Percentiles rank a stretch among this genome's conserved stretches.
Evolutionary conservation across 2,113 vertebrate species (phyloP).

Genomic region (Ornithorhynchus anatinus): DNA sequence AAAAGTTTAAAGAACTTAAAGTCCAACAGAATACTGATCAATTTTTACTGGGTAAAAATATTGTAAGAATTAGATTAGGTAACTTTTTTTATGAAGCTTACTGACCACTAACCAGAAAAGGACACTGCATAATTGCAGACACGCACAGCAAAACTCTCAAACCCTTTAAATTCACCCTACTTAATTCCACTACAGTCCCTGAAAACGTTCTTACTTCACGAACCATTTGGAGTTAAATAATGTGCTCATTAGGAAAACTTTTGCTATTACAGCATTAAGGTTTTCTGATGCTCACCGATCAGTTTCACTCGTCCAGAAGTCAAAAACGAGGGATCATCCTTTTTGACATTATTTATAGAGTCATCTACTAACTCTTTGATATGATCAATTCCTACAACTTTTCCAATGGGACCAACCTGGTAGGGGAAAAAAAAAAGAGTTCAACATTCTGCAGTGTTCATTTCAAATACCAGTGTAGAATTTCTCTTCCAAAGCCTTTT

Average conservation of each 20-base stretch:
- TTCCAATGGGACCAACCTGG: slow-evolving; percentile 92
- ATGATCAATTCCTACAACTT: slow-evolving; percentile 98
- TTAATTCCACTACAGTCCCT: no score
- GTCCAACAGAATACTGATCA: no score
- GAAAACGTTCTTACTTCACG: no score
- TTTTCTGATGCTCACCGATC: slow-evolving; percentile 80
- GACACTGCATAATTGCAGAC: no score
- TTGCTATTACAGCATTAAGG: slow-evolving; percentile 26
- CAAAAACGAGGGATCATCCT: slow-evolving; percentile 91
- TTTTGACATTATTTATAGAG: slow-evolving; percentile 94
- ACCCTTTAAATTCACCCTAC: neutral
- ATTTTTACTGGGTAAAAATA: no score
- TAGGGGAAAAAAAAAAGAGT: slow-evolving; percentile 65
- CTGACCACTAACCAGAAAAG: no score
- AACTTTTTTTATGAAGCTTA: no score
- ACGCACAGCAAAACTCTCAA: no score
- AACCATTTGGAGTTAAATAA: no score
- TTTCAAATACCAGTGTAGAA: slow-evolving; percentile 28
- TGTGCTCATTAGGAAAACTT: no score
- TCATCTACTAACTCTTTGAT: slow-evolving; percentile 99
- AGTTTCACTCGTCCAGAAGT: slow-evolving; percentile 91
- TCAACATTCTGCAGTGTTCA: slow-evolving; percentile 40
- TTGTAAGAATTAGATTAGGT: no score
- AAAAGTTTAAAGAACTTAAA: no score
- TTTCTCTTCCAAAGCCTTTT: slow-evolving; percentile 36